Evolutionary conservation across 1,140 invertebrate species (phyloP), one percentile per base, ranked within the genome.

Genomic region (Drosophila takahashii): DNA sequence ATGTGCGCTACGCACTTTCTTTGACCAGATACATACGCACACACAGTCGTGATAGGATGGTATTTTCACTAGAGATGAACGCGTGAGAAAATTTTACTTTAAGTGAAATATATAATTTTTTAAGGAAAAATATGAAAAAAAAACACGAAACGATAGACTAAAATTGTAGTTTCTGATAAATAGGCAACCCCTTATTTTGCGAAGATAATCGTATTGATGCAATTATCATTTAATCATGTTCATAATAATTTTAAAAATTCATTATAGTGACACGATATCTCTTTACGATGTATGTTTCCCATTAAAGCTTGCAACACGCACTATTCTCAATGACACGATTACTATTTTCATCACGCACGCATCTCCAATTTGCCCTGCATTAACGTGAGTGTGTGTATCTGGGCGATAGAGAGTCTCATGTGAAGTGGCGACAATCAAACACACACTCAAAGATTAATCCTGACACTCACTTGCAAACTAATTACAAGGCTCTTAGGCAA

Each of bases 381-480:
- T 87, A 86, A 71, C 71, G 64, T 42, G 60, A 57, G 44, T 34
- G 29, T 51, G 34, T 64, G 29, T 59, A 16, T 74, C 16, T 32
- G 67, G 37, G 22, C 16, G 42, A 47, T 51, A 47, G 26, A 26
- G 18, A 48, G 42, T 66, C 56, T 72, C 58, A 18, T 61, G 37
- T 84, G 79, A 79, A 87, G 84, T 87, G 83, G 71, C 79, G 59
- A 87, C 83, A 87, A 90, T 89, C 84, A 89, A 84, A 84, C 85
- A 89, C 81, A 86, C 84, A 90, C 84, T 89, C 77, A 85, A 90
- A 90, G 84, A 89, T 89, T 89, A 89, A 89, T 89, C 77, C 85
- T 69, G 84, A 89, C 84, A 89, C 84, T 84, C 84, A 90, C 84
- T 89, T 89, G 81, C 85, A 90, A 89, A 90, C 84, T 89, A 89